A percentile compares a stretch with the other conserved stretches of the same genome.
phyloP scores from a whole-genome alignment of 2,888 invertebrate genomes.

The Aspidiotus rigidus region DNA sequence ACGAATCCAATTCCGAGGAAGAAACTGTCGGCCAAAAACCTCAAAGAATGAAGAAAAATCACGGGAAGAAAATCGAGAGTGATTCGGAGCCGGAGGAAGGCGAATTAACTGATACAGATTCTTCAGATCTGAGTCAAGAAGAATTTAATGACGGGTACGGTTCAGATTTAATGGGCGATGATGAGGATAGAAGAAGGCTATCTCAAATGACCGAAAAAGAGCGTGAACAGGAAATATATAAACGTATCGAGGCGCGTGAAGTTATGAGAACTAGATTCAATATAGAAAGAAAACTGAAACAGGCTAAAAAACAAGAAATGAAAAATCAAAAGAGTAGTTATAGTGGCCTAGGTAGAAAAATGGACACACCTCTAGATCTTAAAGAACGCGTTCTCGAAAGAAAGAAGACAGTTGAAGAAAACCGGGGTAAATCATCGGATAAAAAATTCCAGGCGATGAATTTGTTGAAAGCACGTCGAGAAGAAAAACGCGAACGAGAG shows the following conservation, averaged over 20 bases:
- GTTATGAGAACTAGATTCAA: conserved; percentile 92
- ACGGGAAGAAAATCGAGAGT: conserved; percentile 42
- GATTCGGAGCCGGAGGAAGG: conserved; percentile 45
- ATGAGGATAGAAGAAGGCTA: conserved; percentile 79
- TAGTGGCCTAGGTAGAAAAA: conserved; percentile 45
- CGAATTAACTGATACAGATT: conserved; percentile 65
- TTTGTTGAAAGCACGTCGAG: conserved; percentile 75
- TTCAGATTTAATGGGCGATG: conserved; percentile 94
- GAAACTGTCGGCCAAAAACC: not conserved
- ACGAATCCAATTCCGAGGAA: not conserved
- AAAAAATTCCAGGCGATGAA: conserved; percentile 84
- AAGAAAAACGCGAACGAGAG: conserved; percentile 70
- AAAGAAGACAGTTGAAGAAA: conserved; percentile 83
- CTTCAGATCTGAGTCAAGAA: conserved; percentile 50
- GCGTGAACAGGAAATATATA: conserved; percentile 92
- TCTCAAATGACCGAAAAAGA: conserved; percentile 94
- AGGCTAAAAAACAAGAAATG: conserved; percentile 68
- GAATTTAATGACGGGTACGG: conserved; percentile 96
- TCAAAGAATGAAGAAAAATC: conserved; percentile 65
- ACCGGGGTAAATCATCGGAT: conserved; percentile 60
- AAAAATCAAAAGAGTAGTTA: conserved; percentile 48
- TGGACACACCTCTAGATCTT: conserved; percentile 51
- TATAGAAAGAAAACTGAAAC: conserved; percentile 82
- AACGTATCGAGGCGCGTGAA: conserved; percentile 88
- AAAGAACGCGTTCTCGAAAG: conserved; percentile 72